Base-by-base conservation (phyloP, 2,797 vertebrate species). In the Coilia nasus region DNA sequence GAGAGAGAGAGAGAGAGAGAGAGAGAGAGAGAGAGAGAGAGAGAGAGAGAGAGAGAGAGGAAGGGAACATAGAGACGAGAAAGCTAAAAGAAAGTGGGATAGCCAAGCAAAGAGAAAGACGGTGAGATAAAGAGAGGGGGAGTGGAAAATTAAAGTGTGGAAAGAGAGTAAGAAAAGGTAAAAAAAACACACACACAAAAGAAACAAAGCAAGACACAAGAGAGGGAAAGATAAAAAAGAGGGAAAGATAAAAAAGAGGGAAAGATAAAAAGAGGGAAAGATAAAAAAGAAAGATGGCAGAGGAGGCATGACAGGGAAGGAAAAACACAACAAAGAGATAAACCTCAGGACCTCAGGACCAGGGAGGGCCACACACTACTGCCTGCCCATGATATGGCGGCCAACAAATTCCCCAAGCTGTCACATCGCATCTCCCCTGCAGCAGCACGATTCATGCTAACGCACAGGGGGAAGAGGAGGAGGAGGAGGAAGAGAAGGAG, bases 341-440 rank as follows among this genome's bases (percentile, higher is more conserved):
- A 31, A 75, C 67, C 67, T 41, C 28, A 1, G 67, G 31, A 54
- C 2, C 46, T 47, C n/a, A n/a, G n/a, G n/a, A 28, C 31, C 4
- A 75, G 1, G 14, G 67, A 75, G 67, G 67, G 28, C 67, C 6
- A 75, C 28, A 75, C 67, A 75, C 23, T 15, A 14, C 67, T 75
- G 67, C 31, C 15, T 75, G 67, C 3, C 67, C 25, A 75, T 75
- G 67, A 75, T 75, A 75, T 75, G 67, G 35, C 35, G 17, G 67
- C 67, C 35, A 75, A 75, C 67, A 75, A 15, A 75, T 35, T 19
- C 35, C 28, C 28, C 28, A 28, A 56, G 60, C 86, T 57, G 21
- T 21, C 81, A 71, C 82, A 23, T 41, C 80, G 47, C 59, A 21
- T 50, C 54, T 46, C 87, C 82, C 60, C 31, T 21, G 57, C 50